phyloP scores from a whole-genome alignment of 1,140 invertebrate species.

The Drosophila bocki region DNA sequence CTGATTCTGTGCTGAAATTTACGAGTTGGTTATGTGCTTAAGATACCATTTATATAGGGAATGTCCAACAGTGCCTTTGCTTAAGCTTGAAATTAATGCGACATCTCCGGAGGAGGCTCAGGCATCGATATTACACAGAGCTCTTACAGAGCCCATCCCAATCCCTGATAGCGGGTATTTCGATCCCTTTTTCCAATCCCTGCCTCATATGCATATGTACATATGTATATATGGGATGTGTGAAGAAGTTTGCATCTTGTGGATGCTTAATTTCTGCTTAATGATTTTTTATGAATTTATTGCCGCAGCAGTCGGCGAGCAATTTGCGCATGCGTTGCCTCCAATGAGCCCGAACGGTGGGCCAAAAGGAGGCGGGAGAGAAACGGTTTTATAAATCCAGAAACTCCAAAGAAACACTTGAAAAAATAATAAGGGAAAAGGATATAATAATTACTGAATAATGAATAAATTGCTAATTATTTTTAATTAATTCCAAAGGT shows the following conservation, averaged over 20 bases:
- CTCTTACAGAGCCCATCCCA: conserved; percentile 32
- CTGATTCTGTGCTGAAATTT: conserved; percentile 44
- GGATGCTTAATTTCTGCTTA: conserved; percentile 70
- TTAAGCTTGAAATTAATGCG: conserved; percentile 77
- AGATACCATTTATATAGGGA: conserved; percentile 64
- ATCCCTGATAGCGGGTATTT: conserved; percentile 2
- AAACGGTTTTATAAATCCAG: conserved; percentile 25
- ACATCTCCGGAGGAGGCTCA: conserved; percentile 38
- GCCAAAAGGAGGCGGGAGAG: not conserved
- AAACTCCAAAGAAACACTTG: conserved; percentile 41
- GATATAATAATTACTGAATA: not conserved
- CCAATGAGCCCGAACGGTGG: conserved; percentile 69
- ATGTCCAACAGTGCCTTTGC: conserved; percentile 28
- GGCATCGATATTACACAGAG: conserved; percentile 44
- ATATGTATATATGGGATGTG: conserved; percentile 9
- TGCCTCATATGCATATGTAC: conserved; percentile 25
- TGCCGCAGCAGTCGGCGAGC: conserved; percentile 70
- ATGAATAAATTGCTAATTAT: not conserved
- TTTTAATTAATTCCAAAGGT: no score
- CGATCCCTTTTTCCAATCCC: conserved; percentile 10
- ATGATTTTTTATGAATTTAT: conserved; percentile 83
- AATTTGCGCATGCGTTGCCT: conserved; percentile 80
- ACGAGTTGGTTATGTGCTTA: conserved; percentile 58
- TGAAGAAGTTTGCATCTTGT: conserved; percentile 51
- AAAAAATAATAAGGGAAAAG: conserved; percentile 5